A percentile compares a stretch with the other conserved stretches of the same genome.
phyloP scores from a whole-genome alignment of 1,140 invertebrate genomes.

The honey bee (Apis mellifera) region Amel_HAv3.1 CM009935.2:9248001-9248500 shows the following conservation, averaged over 20 bases:
- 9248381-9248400: background rate
- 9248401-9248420: background rate
- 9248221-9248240: slow-evolving; percentile 21
- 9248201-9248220: slow-evolving; percentile 1
- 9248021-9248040: background rate
- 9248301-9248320: background rate
- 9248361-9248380: no score
- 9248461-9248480: no score
- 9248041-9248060: background rate
- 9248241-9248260: background rate
- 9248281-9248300: background rate
- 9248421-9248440: no score
- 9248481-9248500: no score
- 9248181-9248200: slow-evolving; percentile 11
- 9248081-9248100: no score
- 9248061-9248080: slow-evolving; percentile 17
- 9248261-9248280: background rate
- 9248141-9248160: slow-evolving; percentile 38
- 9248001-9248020: background rate
- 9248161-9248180: slow-evolving; percentile 18
- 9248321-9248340: background rate
- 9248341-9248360: no score
- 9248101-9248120: no score
- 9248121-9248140: background rate
- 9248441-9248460: no score